A percentile compares a stretch with the other conserved stretches of the same genome.
Evolutionary conservation across 2,797 vertebrate genomes (phyloP).

Genomic region (Heterohyrax brucei): DNA sequence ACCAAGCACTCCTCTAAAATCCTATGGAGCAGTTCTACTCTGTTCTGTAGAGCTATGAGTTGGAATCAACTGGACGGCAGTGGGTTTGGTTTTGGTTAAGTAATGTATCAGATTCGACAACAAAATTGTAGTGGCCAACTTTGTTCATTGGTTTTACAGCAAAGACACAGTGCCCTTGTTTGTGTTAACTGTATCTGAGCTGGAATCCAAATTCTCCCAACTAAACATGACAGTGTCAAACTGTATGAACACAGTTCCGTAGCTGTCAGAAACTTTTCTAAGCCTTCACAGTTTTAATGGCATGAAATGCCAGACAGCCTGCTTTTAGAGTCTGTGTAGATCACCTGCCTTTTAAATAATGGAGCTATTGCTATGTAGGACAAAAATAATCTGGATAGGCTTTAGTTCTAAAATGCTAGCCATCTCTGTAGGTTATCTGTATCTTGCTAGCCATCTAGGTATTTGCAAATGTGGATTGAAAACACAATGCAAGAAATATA

Average conservation of each 20-base stretch:
- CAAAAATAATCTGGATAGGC: constrained; percentile 35
- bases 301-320: constrained; percentile 61
- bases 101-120: constrained; percentile 40
- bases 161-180: constrained; percentile 47
- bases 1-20: no score
- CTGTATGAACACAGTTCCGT: constrained; percentile 46
- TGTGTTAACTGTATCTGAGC: constrained; percentile 29
- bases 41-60: no score
- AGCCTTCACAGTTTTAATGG: constrained; percentile 66
- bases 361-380: neutral
- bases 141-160: constrained; percentile 11
- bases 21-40: no score
- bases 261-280: constrained; percentile 67
- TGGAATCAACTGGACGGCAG: no score
- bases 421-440: neutral
- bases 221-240: constrained; percentile 43
- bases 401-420: neutral
- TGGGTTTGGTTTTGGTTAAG: neutral
- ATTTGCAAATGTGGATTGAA: constrained; percentile 57
- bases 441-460: constrained; percentile 32
- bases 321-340: constrained; percentile 48
- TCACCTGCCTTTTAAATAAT: constrained; percentile 63
- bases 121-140: neutral
- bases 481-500: neutral
- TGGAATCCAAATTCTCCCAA: constrained; percentile 57